Percentiles rank a stretch among this genome's conserved stretches.
Evolutionary conservation across 2,113 vertebrate species (phyloP).

Genomic region (Xerus inauris): DNA sequence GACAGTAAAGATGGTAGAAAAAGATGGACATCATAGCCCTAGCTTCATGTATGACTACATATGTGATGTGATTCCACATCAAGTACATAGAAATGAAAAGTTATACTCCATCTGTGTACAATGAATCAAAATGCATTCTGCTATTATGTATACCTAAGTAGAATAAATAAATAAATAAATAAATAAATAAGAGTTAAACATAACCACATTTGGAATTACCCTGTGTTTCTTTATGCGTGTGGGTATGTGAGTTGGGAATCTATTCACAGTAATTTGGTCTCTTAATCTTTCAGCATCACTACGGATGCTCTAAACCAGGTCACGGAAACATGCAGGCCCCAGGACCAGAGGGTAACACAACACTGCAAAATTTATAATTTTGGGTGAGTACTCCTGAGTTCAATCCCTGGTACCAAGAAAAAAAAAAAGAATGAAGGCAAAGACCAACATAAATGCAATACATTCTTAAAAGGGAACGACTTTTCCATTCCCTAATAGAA

Average conservation of each 20-base stretch:
- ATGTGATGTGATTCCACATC: too few species aligned
- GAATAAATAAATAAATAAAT: too few species aligned
- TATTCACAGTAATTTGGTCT: neutral
- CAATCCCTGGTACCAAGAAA: neutral
- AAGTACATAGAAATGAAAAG: too few species aligned
- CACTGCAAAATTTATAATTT: neutral
- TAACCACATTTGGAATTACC: neutral
- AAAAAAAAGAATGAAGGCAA: neutral
- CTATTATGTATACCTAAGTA: too few species aligned
- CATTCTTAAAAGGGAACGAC: neutral
- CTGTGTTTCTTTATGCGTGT: neutral
- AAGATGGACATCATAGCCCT: too few species aligned
- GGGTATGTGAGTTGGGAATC: neutral
- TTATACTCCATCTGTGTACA: too few species aligned
- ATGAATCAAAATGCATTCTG: too few species aligned
- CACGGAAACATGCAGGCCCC: neutral
- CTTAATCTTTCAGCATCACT: neutral
- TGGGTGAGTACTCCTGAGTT: too few species aligned
- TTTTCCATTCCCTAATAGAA: neutral
- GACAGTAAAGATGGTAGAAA: too few species aligned
- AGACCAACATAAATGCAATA: neutral
- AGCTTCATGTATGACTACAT: too few species aligned
- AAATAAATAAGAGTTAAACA: neutral
- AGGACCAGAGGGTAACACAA: neutral
- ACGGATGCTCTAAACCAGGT: neutral